Evolutionary conservation across 2,113 vertebrate genomes (phyloP).

Genomic region (Catharus minimus): DNA sequence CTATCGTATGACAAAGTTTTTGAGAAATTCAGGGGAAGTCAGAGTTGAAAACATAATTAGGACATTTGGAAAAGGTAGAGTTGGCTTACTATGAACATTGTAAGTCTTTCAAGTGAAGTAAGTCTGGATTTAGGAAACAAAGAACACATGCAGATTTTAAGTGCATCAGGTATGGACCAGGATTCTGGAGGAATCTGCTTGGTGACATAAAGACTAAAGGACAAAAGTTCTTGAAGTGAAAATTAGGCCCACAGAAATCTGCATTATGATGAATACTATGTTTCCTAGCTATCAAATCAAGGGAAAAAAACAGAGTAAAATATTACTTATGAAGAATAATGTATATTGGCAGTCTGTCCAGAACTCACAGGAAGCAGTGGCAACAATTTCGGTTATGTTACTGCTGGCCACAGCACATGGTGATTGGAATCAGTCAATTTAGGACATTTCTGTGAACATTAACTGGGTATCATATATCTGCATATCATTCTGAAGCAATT

Average conservation of each 20-base stretch:
- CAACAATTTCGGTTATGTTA: neutral
- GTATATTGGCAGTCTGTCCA: neutral
- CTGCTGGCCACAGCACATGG: fast-evolving
- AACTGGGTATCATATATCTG: neutral
- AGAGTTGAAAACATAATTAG: neutral
- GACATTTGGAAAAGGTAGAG: neutral
- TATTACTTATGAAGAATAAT: neutral
- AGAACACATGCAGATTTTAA: neutral
- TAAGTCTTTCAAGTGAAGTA: neutral
- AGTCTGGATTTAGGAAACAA: neutral
- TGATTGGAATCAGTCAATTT: neutral
- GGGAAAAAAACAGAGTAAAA: neutral
- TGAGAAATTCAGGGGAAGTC: neutral
- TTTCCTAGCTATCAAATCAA: neutral
- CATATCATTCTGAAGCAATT: neutral
- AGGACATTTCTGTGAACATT: neutral
- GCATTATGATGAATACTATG: neutral
- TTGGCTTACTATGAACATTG: neutral
- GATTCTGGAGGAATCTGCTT: neutral
- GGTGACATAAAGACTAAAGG: neutral
- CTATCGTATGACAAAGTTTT: neutral
- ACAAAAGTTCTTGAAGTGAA: neutral
- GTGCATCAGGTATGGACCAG: neutral
- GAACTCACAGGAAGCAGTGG: neutral
- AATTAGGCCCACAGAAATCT: neutral